Evolutionary conservation across 2,113 vertebrate genomes (phyloP), one percentile per base, ranked within the genome.

Genomic region (Chamaea fasciata): DNA sequence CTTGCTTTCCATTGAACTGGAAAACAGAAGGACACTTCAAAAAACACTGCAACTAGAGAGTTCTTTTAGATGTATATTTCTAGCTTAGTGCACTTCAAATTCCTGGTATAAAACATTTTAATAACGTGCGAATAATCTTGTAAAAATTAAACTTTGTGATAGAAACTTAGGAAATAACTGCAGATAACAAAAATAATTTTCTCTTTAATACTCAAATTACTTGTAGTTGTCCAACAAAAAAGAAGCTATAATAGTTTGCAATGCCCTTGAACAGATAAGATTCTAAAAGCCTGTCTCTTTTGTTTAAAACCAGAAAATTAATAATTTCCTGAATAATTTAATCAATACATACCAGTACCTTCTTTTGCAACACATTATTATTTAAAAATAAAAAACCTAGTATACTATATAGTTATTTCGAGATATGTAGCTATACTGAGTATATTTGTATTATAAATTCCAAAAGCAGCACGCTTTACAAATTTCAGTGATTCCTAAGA

Each of bases 131-230:
- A 95, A 88, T 95, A 93, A 95, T 95, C 83, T 87, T 79, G 60
- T 71, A 95, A 92, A 93, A 96, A 89, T 63, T 89, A 79, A 96
- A 95, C 80, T 88, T 60, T 2, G 4, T 16, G 16, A 89, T 37
- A 84, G 44, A 94, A 76, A 76, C 62, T 74, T 76, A 91, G 82
- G 70, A 96, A 95, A 95, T 57, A 92, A 69, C 44, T 86, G n/a
- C 27, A 95, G 91, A 95, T 93, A 97, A 92, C 53, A 60, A 64
- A 82, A 93, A 87, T 64, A 90, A 96, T 96, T 96, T 96, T 92
- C 86, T 95, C 87, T 95, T 94, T 87, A 90, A 91, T 83, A 70
- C 70, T 92, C 35, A 87, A 82, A 95, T 93, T 90, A 83, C 56
- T 94, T 88, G 50, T 52, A 80, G n/a, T 15, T 74, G 67, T 81